Percentiles rank a stretch among this genome's conserved stretches.
Conservation (phyloP, 2,113 vertebrate genomes). For the Rhinolophus sinicus region DNA sequence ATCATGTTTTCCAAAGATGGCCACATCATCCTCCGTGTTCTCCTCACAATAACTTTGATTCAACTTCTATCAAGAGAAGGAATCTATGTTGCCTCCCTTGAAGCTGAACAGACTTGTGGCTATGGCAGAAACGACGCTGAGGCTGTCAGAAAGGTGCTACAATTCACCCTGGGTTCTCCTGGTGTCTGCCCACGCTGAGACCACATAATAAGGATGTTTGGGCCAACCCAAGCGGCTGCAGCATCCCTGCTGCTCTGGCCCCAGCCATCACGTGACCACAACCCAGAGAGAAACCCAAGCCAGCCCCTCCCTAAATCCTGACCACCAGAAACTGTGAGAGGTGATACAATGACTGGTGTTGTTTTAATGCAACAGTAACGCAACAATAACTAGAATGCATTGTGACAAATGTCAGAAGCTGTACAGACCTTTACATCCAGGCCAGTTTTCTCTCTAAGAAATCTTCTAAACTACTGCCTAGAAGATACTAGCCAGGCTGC, state of each 20-base stretch:
- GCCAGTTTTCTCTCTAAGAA: neutral
- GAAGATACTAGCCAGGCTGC: neutral
- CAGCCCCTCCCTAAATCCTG: neutral
- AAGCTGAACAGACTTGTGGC: neutral
- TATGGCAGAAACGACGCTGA: neutral
- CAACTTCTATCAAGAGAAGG: neutral
- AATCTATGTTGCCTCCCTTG: neutral
- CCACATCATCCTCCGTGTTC: neutral
- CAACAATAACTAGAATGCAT: neutral
- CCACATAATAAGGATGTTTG: neutral
- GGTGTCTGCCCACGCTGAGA: fast-evolving
- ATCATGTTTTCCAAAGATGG: neutral
- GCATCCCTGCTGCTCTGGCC: neutral
- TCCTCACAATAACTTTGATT: neutral
- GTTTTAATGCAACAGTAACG: neutral
- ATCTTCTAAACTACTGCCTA: neutral
- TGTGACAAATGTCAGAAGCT: neutral
- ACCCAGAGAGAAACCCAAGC: neutral
- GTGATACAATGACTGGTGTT: neutral
- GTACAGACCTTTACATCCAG: neutral
- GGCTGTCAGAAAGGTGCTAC: neutral
- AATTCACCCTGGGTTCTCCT: neutral
- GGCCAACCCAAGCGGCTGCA: neutral
- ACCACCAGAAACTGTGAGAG: neutral
- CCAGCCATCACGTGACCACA: neutral